Evolutionary conservation across 1,140 invertebrate genomes (phyloP), one percentile per base, ranked within the genome.

Genomic region (Lepeophtheirus salmonis): DNA sequence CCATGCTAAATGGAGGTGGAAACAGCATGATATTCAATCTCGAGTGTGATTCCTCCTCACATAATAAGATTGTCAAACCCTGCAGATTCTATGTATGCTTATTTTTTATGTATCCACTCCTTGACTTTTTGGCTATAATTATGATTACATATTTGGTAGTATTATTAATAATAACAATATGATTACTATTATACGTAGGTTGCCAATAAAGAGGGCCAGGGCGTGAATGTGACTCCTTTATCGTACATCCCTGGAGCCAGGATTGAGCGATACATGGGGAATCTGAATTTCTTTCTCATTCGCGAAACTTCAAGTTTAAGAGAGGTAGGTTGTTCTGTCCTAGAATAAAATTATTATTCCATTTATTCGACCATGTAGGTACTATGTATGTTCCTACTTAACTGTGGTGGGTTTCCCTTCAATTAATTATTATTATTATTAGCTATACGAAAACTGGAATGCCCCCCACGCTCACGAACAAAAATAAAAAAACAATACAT

Each of bases 221-320:
- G 83, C 0, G 82, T 91, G 4, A 86, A 89, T 65, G 80, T 92
- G 64, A 89, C 87, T 0, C 84, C 88, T 0, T 72, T 91, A 25
- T 82, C 82, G 50, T 83, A 81, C 66, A 74, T 92, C 62, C 82
- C 85, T 14, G 85, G 87, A 61, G 83, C 80, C 1, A 78, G 77
- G 60, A 84, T 88, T 58, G 80, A 86, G 58, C 78, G 82, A 63
- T 91, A 94, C 69, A 73, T 95, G 60, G 91, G 90, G 59, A 89
- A 94, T 70, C 75, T 95, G 55, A 90, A 94, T 68, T 90, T 95
- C 68, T 89, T 94, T 72, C 91, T 96, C 66, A 94, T 97, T 63
- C 74, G 91, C 56, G 91, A 97, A 74, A 89, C 84, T 61, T 92
- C 86, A 0, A 87, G 84, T 24, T 83, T 95, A 63, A 73, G 88